Percentiles rank a stretch among this genome's conserved stretches.
phyloP scores from a whole-genome alignment of 2,113 vertebrate species.

The Martes martes region DNA sequence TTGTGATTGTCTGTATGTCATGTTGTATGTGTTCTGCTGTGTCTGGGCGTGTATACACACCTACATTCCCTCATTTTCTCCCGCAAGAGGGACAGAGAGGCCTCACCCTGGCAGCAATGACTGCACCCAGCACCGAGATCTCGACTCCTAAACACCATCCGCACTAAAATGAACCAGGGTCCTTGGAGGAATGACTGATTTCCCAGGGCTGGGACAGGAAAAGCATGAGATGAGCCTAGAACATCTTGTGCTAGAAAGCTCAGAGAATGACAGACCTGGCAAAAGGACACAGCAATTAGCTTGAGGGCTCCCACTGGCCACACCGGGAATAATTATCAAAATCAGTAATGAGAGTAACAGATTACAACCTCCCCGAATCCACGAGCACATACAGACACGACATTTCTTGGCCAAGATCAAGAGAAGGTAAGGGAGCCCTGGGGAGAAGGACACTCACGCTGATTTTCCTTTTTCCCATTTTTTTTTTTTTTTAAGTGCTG shows the following conservation, averaged over 20 bases:
- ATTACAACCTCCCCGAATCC: neutral
- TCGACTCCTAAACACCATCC: conserved; percentile 28
- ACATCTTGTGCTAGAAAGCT: conserved; percentile 30
- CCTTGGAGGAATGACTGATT: neutral
- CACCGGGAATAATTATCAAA: neutral
- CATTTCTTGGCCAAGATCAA: neutral
- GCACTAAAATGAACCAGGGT: neutral
- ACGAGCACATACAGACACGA: neutral
- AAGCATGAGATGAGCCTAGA: neutral
- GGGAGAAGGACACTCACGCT: neutral
- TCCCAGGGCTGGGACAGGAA: neutral
- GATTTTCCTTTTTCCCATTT: neutral
- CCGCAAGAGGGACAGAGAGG: neutral
- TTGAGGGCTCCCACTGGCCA: neutral
- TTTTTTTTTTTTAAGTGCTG: neutral
- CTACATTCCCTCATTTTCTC: neutral
- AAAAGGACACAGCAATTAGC: neutral
- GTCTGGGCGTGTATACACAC: no score
- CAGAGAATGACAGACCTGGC: neutral
- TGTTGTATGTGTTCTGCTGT: neutral
- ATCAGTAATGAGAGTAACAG: neutral
- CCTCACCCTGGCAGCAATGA: neutral
- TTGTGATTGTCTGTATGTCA: no score
- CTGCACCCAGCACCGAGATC: neutral
- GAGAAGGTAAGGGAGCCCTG: neutral